Base-by-base conservation (phyloP, 2,888 invertebrate genomes). In the Meghimatium bilineatum region DNA sequence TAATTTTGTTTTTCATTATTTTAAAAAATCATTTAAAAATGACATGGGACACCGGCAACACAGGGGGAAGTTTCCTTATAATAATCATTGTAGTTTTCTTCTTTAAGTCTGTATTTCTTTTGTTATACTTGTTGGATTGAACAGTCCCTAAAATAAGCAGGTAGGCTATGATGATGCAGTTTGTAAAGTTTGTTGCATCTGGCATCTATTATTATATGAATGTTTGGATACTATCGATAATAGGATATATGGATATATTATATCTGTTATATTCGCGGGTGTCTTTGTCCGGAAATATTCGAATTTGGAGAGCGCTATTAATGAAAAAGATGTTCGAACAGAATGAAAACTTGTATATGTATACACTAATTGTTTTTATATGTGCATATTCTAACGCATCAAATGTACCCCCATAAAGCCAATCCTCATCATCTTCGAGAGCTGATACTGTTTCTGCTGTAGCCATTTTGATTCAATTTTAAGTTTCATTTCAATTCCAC, bases 401-500 rank as follows among this genome's bases (percentile, higher is more conserved):
- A 44, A 6, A 1, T 0, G 34, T 88, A 90, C 90, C 90, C 80
- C 91, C 91, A 87, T 91, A 91, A 44, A 91, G 87, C 91, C 91
- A 91, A 49, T 90, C 90, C 83, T 91, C 91, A 82, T 91, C 91
- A 77, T 91, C 91, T 82, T 91, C 89, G 10, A 72, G 44, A 8
- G 69, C 44, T 2, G 44, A 20, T 10, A 49, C 49, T 12, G 85
- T 83, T 14, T 76, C 86, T 10, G 83, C 88, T n/a, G 86, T 82
- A 26, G 89, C 88, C 89, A 89, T 89, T 63, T 87, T 86, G 69
- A 34, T 66, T 72, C 63, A n/a, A 52, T 60, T n/a, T 79, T 52
- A 12, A 26, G 23, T 76, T 56, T 72, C 3, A 60, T 34, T 56
- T 76, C 20, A 29, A 23, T 34, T 56, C 56, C 60, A 26, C 60